A percentile compares a stretch with the other conserved stretches of the same genome.
These are phyloP conservation scores for Scaptomyza parva DNA, from an alignment of 2,888 invertebrate species.

Conservation along the genomic window DNA sequence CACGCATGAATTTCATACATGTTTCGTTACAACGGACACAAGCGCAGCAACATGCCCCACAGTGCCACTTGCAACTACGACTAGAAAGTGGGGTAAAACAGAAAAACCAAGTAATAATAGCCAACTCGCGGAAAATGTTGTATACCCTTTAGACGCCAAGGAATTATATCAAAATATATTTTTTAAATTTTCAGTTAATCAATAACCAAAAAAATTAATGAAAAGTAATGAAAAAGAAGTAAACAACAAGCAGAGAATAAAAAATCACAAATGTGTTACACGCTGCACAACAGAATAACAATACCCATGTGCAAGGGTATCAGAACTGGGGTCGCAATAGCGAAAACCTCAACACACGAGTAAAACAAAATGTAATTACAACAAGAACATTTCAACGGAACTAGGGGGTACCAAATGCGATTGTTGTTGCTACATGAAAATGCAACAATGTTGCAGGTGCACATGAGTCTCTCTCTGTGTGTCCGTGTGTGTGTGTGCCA, in stretches of 20 bases:
- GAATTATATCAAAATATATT: neutral
- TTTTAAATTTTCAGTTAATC: no score
- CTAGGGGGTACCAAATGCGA: constrained; percentile 50
- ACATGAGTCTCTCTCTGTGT: neutral
- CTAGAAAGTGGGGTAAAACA: constrained; percentile 15
- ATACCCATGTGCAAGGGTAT: neutral
- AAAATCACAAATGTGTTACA: neutral
- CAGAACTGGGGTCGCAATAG: constrained; percentile 48
- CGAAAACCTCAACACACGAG: constrained; percentile 73
- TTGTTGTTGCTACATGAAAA: constrained; percentile 51
- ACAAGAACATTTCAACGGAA: constrained; percentile 68
- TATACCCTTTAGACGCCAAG: neutral
- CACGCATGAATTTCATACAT: constrained; percentile 73
- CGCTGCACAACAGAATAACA: neutral
- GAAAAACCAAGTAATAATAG: neutral
- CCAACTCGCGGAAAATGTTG: neutral
- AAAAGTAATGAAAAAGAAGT: no score
- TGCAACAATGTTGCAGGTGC: constrained; percentile 65
- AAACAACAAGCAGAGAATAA: no score
- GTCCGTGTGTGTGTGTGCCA: constrained; percentile 23
- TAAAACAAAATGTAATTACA: constrained; percentile 79
- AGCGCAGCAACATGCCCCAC: constrained; percentile 37
- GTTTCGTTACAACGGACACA: constrained; percentile 52
- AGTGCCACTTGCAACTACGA: constrained; percentile 41
- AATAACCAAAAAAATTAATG: no score